Percentiles rank a stretch among this genome's conserved stretches.
Evolutionary conservation across 2,888 invertebrate genomes (phyloP).

Genomic region (Drosophila parthenogenetica): DNA sequence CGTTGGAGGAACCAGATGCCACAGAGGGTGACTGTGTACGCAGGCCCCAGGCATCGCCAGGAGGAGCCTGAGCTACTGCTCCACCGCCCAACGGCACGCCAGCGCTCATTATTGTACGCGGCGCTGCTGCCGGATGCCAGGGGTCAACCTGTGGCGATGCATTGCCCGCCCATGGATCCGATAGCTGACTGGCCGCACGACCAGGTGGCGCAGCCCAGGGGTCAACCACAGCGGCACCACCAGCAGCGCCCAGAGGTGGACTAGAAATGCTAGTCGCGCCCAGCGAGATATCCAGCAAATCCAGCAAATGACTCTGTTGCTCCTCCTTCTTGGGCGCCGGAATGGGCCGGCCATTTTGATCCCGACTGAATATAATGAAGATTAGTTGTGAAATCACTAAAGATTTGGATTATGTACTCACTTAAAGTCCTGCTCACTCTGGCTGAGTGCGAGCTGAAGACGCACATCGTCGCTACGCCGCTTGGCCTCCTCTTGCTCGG

Average conservation of each 20-base stretch:
- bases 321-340: conserved; percentile 71
- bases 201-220: conserved; percentile 90
- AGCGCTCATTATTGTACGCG: conserved; percentile 73
- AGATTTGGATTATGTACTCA: conserved; percentile 84
- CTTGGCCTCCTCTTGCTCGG: conserved; percentile 97
- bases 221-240: conserved; percentile 86
- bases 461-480: conserved; percentile 98
- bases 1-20: conserved; percentile 84
- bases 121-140: conserved; percentile 81
- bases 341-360: conserved; percentile 60
- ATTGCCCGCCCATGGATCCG: conserved; percentile 85
- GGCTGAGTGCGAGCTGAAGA: conserved; percentile 96
- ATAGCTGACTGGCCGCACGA: conserved; percentile 85
- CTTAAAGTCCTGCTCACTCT: conserved; percentile 97
- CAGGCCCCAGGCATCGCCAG: conserved; percentile 80
- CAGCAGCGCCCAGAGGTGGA: conserved; percentile 84
- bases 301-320: conserved; percentile 91
- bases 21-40: conserved; percentile 85
- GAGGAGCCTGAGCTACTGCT: conserved; percentile 43
- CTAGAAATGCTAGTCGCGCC: conserved; percentile 87
- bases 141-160: conserved; percentile 84
- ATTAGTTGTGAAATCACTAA: background rate
- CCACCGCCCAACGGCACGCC: conserved; percentile 69
- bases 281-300: conserved; percentile 93
- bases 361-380: conserved; percentile 32